Conservation (phyloP, 2,888 invertebrate genomes). For the Holacanthella duospinosa region DNA sequence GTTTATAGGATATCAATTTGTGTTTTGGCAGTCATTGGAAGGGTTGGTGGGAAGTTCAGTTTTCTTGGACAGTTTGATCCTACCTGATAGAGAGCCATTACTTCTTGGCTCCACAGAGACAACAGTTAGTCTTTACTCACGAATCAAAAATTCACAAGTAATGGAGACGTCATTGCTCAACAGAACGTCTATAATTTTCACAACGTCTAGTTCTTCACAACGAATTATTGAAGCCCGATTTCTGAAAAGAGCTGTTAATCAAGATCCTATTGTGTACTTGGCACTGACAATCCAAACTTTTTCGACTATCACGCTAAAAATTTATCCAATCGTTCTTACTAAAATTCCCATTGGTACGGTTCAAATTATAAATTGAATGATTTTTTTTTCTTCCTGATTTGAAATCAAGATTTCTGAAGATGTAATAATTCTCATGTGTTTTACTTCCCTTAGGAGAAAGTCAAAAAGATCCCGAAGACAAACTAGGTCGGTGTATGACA, state of each 20-base stretch:
- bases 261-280: neutral
- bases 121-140: conserved; percentile 1
- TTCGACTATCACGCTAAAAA: neutral
- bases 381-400: neutral
- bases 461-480: conserved; percentile 16
- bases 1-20: conserved; percentile 26
- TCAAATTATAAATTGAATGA: no score
- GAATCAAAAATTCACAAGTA: neutral
- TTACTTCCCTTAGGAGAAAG: conserved; percentile 11
- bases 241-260: neutral
- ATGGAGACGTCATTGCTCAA: neutral
- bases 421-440: no score
- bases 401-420: neutral
- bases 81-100: conserved; percentile 21
- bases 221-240: neutral
- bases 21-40: conserved; percentile 27
- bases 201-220: neutral
- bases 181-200: neutral
- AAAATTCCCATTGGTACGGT: neutral
- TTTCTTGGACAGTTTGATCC: conserved; percentile 15
- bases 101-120: conserved; percentile 18
- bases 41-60: conserved; percentile 20
- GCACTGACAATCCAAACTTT: neutral
- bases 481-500: conserved; percentile 20
- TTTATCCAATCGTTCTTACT: neutral